Base-by-base conservation (phyloP, 2,888 invertebrate species). In the Sipunculus nudus region DNA sequence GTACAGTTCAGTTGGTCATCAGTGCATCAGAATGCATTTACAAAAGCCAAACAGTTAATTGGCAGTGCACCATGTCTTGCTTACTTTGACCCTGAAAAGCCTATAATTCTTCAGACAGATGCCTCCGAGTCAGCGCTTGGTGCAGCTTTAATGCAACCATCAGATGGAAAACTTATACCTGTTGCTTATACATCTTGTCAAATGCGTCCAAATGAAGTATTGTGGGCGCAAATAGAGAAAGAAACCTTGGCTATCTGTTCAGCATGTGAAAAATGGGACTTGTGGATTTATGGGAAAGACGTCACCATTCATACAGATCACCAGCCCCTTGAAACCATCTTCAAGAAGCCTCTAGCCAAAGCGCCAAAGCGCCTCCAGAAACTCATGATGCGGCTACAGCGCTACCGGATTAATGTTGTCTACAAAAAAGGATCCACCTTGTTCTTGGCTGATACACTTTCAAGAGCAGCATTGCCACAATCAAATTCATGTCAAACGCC, bases 1-100 rank as follows among this genome's bases (percentile, higher is more conserved):
- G n/a, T n/a, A n/a, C n/a, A n/a, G n/a, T 56, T 56, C 49, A 16
- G 39, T 23, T 56, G 56, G 56, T 56, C 56, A 5, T 25, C 25
- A 1, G 21, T 31, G 13, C 56, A 56, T 38, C 26, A 55, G 13
- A 13, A 47, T 16, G 47, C 55, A 2, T 45, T 58, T 45, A 13
- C 43, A 25, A 32, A 52, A 2, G 50, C 45, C n/a, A 58, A 41
- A 31, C 26, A 53, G 3, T 16, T 58, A 3, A 53, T 58, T 45
- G 19, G 52, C 38, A 45, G 29, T 19, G 45, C 43, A 16, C 52
- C 52, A 23, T 55, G 53, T 45, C 53, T 58, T 5, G 25, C 46
- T 16, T 58, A 32, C 46, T 58, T 48, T 53, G 45, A 53, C 29
- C 39, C 13, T 4, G 19, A 21, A 13, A 47, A 58, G 28, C 29